These are phyloP conservation scores for Adineta ricciae DNA, from an alignment of 2,888 invertebrate genomes.

Conservation along the genomic window DNA sequence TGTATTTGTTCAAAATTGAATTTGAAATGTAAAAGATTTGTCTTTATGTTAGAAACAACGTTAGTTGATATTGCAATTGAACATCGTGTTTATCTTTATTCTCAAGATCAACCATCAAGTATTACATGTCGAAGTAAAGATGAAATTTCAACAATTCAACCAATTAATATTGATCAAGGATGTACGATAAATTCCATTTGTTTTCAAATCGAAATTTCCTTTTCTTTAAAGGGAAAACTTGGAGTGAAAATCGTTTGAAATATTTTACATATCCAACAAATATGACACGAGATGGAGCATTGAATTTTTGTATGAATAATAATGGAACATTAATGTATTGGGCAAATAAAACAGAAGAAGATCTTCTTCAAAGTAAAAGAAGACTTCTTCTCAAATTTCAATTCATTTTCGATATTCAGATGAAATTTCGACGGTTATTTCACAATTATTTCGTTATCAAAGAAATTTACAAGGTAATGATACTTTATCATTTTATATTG, in stretches of 20 bases:
- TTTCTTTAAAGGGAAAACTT: not conserved
- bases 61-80: not conserved
- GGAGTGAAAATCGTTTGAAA: not conserved
- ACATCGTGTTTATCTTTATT: not conserved
- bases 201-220: not conserved
- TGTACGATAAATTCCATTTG: not conserved
- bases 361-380: not conserved
- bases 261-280: not conserved
- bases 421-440: not conserved
- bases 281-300: not conserved
- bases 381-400: not conserved
- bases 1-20: not conserved
- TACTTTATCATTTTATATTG: not conserved
- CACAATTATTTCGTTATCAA: not conserved
- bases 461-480: not conserved
- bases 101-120: not conserved
- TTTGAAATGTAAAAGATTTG: not conserved
- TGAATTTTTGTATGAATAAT: not conserved
- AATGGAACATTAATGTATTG: slow-evolving; percentile 5
- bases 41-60: not conserved
- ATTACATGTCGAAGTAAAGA: not conserved
- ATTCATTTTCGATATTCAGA: not conserved
- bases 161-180: not conserved
- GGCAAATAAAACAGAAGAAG: not conserved
- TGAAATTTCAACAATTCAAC: not conserved